Evolutionary conservation across 1,140 invertebrate genomes (phyloP).

Genomic region (Eupeodes corollae): DNA sequence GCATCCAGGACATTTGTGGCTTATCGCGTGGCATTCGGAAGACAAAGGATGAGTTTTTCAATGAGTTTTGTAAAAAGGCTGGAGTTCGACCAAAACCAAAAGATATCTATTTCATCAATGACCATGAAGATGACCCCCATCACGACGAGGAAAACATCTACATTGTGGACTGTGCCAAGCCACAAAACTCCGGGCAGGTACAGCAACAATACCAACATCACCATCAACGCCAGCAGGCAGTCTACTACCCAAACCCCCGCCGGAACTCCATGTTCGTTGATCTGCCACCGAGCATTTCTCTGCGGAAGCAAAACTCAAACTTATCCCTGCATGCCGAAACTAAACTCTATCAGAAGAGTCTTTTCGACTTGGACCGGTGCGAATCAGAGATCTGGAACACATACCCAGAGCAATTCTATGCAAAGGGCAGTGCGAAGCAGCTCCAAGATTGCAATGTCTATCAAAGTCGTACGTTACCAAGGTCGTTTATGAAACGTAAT

Average conservation of each 20-base stretch:
- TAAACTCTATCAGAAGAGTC: slow-evolving; percentile 8
- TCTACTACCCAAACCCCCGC: slow-evolving; percentile 1
- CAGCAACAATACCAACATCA: too few relatives aligned
- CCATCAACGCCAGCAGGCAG: too few relatives aligned
- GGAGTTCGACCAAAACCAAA: slow-evolving; percentile 29
- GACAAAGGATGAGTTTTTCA: slow-evolving; percentile 33
- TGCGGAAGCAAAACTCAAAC: slow-evolving; percentile 27
- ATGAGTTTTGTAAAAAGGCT: slow-evolving; percentile 30
- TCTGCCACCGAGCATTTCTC: background rate
- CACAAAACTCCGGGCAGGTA: too few relatives aligned
- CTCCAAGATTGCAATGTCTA: slow-evolving; percentile 10
- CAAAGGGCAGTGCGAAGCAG: slow-evolving; percentile 3
- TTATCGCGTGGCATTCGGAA: slow-evolving; percentile 28
- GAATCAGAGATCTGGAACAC: slow-evolving; percentile 6
- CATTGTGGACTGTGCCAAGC: slow-evolving; percentile 18
- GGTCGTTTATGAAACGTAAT: slow-evolving; percentile 21
- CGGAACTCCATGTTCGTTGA: slow-evolving; percentile 21
- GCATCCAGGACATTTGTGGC: slow-evolving; percentile 19
- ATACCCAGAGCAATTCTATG: slow-evolving; percentile 4
- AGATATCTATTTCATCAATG: slow-evolving; percentile 30
- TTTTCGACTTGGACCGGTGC: slow-evolving; percentile 8
- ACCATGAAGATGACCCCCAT: slow-evolving; percentile 10
- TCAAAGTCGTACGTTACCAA: slow-evolving; percentile 30
- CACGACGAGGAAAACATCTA: slow-evolving; percentile 26
- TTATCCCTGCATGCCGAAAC: slow-evolving; percentile 20